phyloP scores from a whole-genome alignment of 53 echinoderm and acorn worm species.

The Holothuria scabra region DNA sequence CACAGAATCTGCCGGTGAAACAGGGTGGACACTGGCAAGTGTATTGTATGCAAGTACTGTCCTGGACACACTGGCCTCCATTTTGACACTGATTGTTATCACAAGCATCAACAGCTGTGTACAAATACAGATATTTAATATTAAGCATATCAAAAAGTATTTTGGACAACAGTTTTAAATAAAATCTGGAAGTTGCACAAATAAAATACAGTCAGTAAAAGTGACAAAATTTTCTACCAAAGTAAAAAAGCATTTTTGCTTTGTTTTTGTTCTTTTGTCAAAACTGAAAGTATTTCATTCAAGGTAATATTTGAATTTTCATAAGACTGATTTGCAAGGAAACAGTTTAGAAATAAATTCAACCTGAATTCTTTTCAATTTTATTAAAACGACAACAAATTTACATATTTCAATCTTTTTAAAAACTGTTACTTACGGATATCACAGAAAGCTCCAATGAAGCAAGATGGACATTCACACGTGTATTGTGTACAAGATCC shows the following conservation, averaged over 20 bases:
- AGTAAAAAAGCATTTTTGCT: too few species aligned
- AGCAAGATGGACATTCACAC: slow-evolving; percentile 80
- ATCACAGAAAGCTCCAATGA: slow-evolving; percentile 74
- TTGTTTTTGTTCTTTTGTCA: too few species aligned
- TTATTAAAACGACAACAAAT: too few species aligned
- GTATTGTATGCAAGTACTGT: slow-evolving; percentile 67
- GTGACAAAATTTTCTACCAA: too few species aligned
- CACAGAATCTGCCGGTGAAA: slow-evolving; percentile 82
- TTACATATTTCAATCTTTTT: too few species aligned
- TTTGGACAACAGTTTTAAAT: slow-evolving; percentile 79
- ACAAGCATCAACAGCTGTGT: slow-evolving; percentile 73
- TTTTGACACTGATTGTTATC: slow-evolving; percentile 79
- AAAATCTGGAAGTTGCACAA: slow-evolving; percentile 58
- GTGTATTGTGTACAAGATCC: slow-evolving; percentile 78
- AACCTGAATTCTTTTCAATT: too few species aligned
- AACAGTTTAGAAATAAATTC: too few species aligned
- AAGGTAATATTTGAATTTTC: too few species aligned
- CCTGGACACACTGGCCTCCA: slow-evolving; percentile 74
- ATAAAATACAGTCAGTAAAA: neutral
- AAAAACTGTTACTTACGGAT: slow-evolving; percentile 8
- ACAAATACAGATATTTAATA: neutral
- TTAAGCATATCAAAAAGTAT: slow-evolving; percentile 59
- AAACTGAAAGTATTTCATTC: too few species aligned
- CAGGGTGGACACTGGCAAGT: slow-evolving; percentile 80
- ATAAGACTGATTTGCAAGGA: too few species aligned